Percentiles rank a stretch among this genome's conserved stretches.
Evolutionary conservation across 2,113 vertebrate genomes (phyloP).

Genomic region (Myiozetetes cayanensis): DNA sequence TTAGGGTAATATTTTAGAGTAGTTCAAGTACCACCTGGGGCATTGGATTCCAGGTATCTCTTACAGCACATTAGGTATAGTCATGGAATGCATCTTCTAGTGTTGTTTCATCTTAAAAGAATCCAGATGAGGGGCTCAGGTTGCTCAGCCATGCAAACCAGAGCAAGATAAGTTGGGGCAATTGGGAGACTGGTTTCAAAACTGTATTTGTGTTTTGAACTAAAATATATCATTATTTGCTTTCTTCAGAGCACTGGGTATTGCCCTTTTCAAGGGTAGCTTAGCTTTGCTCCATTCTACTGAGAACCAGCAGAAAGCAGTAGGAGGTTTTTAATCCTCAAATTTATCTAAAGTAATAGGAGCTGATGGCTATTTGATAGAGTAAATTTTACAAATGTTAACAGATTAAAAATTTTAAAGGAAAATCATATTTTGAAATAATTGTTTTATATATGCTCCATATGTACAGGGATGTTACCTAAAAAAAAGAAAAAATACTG

Average conservation of each 20-base stretch:
- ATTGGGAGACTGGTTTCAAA: not conserved
- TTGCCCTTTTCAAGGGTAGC: not conserved
- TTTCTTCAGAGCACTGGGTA: not conserved
- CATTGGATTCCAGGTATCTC: not conserved
- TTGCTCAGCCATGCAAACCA: not conserved
- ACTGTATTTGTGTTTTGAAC: not conserved
- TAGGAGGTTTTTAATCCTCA: not conserved
- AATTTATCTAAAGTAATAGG: not conserved
- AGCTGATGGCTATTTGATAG: not conserved
- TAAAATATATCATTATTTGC: not conserved
- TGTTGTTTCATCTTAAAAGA: not conserved
- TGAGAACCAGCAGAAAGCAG: not conserved
- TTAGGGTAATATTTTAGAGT: not conserved
- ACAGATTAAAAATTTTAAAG: not conserved
- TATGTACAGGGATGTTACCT: not conserved
- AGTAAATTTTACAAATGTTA: not conserved
- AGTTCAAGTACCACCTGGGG: not conserved
- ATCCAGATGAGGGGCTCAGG: not conserved
- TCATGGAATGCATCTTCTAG: not conserved
- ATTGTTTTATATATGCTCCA: not conserved
- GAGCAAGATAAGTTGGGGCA: not conserved
- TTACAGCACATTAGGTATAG: not conserved
- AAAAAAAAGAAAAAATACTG: not conserved
- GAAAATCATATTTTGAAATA: not conserved
- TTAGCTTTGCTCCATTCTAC: not conserved